phyloP scores from a whole-genome alignment of 2,113 vertebrate species.

The Lontra canadensis region DNA sequence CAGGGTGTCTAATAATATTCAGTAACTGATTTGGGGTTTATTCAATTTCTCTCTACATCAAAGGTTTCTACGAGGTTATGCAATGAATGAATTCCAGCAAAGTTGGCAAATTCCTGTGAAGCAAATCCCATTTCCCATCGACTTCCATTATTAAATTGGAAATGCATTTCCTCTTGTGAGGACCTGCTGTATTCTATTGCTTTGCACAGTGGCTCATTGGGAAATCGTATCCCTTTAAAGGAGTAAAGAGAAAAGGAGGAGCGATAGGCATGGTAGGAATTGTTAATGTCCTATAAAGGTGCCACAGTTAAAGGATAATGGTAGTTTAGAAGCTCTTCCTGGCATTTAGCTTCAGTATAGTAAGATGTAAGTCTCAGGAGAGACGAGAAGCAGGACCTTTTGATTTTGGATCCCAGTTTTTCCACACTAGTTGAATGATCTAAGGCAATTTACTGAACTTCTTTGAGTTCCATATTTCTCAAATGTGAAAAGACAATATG shows the following conservation, averaged over 20 bases:
- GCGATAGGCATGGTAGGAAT: not conserved
- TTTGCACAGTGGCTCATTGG: not conserved
- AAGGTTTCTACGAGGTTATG: conserved; percentile 22
- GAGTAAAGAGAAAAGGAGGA: not conserved
- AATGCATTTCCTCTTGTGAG: conserved; percentile 43
- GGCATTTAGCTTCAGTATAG: conserved; percentile 1
- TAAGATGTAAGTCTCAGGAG: not conserved
- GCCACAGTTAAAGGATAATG: not conserved
- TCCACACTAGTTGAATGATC: not conserved
- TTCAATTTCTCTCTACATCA: conserved; percentile 42
- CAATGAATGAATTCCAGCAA: conserved; percentile 41
- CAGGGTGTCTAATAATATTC: not conserved
- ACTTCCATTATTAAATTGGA: conserved; percentile 59
- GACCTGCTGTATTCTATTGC: not conserved
- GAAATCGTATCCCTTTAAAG: conserved; percentile 38
- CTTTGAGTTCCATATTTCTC: not conserved
- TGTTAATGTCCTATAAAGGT: not conserved
- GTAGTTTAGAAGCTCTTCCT: not conserved
- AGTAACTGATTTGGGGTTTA: not conserved
- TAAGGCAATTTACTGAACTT: not conserved
- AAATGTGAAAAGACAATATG: not conserved
- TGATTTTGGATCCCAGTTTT: not conserved
- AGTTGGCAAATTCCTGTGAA: conserved; percentile 52
- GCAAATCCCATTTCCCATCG: conserved; percentile 48
- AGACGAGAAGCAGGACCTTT: not conserved